Conservation (phyloP, 2,113 vertebrate species). For the Seriola dumerili region DNA sequence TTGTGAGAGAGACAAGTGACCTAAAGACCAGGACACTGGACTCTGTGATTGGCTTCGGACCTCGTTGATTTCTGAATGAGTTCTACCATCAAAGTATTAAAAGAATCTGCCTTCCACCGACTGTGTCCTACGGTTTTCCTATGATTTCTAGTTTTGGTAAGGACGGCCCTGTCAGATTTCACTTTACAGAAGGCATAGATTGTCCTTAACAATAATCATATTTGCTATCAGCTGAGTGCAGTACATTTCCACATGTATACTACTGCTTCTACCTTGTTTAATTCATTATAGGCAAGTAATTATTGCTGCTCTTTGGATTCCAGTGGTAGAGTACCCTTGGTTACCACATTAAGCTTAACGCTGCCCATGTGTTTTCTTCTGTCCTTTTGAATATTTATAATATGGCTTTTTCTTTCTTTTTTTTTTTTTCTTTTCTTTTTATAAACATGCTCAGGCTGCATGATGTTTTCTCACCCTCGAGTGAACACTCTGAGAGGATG, state of each 20-base stretch:
- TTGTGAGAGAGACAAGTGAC: too few species aligned
- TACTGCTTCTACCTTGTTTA: not conserved
- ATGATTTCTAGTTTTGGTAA: too few species aligned
- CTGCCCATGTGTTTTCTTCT: constrained; percentile 22
- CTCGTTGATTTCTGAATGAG: too few species aligned
- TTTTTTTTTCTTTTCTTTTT: not conserved
- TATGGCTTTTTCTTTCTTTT: not conserved
- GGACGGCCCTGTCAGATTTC: too few species aligned
- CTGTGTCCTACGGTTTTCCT: too few species aligned
- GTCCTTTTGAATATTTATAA: constrained; percentile 34
- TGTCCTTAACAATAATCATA: not conserved
- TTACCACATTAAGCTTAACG: constrained; percentile 18
- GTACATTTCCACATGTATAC: not conserved
- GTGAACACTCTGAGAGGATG: constrained; percentile 18
- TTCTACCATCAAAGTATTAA: too few species aligned
- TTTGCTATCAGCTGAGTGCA: too few species aligned
- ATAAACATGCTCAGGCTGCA: constrained; percentile 1
- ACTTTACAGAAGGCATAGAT: not conserved
- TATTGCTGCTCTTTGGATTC: not conserved
- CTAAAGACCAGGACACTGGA: not conserved
- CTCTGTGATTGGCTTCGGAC: too few species aligned
- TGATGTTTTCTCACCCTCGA: constrained; percentile 40
- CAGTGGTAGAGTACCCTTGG: not conserved
- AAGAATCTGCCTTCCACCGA: too few species aligned
- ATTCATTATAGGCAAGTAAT: not conserved